These are phyloP conservation scores for Wiebesia pumilae DNA, from an alignment of 1,140 invertebrate species.

Conservation along the genomic window DNA sequence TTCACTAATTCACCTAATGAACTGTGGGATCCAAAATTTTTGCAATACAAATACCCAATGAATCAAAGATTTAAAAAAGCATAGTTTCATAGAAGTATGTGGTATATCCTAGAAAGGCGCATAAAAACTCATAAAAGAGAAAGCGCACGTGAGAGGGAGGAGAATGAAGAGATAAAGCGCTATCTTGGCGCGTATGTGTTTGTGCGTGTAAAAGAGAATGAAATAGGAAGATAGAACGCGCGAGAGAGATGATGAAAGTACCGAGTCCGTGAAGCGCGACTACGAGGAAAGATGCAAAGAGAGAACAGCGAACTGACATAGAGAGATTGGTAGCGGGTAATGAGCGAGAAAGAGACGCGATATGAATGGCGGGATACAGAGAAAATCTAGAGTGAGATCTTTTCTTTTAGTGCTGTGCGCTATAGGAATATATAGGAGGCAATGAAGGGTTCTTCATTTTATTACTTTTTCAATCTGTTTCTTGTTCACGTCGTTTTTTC, in stretches of 20 bases:
- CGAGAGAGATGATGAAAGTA: conserved; percentile 24
- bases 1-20: background rate
- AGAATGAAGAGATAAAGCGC: conserved; percentile 4
- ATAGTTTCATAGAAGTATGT: background rate
- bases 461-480: conserved; percentile 30
- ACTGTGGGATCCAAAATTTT: background rate
- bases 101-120: background rate
- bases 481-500: background rate
- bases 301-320: background rate
- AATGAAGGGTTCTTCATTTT: conserved; percentile 35
- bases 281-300: conserved; percentile 2
- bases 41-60: background rate
- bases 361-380: conserved; percentile 21
- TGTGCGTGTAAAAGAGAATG: conserved; percentile 22
- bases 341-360: conserved; percentile 1
- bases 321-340: conserved; percentile 6
- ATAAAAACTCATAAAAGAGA: conserved; percentile 52
- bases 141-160: background rate
- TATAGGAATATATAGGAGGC: background rate
- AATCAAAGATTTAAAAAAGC: conserved; percentile 12
- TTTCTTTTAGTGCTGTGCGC: conserved; percentile 30
- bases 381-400: conserved; percentile 45
- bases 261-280: background rate
- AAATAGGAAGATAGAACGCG: conserved; percentile 33
- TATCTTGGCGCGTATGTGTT: background rate